Base-by-base conservation (phyloP, 2,888 invertebrate species). In the Scrobipalpa atriplicella region DNA sequence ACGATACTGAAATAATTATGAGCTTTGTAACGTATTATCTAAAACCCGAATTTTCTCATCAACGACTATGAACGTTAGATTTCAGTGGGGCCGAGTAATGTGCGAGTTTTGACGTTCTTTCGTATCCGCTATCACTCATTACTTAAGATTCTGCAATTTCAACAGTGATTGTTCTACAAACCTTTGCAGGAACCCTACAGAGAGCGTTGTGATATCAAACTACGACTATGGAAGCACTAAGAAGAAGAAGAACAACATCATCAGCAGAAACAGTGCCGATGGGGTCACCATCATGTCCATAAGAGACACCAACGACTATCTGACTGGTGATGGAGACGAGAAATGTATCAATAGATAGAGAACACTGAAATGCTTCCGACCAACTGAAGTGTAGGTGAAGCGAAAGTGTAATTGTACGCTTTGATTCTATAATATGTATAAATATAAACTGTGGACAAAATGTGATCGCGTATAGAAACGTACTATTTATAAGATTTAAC, bases 201-300 rank as follows among this genome's bases (percentile, higher is more conserved):
- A 92, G 75, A 92, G 91, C 73, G 89, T 93, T 66, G 93, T 93
- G 72, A 91, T 92, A 73, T 91, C 93, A 54, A 92, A 92, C 81
- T 92, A 90, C 84, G 93, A 93, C 69, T 90, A 89, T 76, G 89
- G 90, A 78, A 89, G 86, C 78, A 85, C 86, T 74, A 93, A 92
- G 79, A 58, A 58, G 79, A 58, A 58, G 81, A 92, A 91, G 68
- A 87, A 79, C 73, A 88, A 89, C 75, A 82, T 90, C 51, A 86
- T 91, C 69, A 83, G 89, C 0, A 78, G 90, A 71, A 87, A 87
- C 75, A 92, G 86, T 58, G 71, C 86, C 1, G 92, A 93, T 52
- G 87, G 89, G 0, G 90, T 93, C 71, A 93, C 92, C 68, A 89
- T 90, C 36, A 86, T 90, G 85, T 87, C 86, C 0, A 79, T 92